Conservation (phyloP, 1,140 invertebrate genomes). For the Euborellia annulipes region DNA sequence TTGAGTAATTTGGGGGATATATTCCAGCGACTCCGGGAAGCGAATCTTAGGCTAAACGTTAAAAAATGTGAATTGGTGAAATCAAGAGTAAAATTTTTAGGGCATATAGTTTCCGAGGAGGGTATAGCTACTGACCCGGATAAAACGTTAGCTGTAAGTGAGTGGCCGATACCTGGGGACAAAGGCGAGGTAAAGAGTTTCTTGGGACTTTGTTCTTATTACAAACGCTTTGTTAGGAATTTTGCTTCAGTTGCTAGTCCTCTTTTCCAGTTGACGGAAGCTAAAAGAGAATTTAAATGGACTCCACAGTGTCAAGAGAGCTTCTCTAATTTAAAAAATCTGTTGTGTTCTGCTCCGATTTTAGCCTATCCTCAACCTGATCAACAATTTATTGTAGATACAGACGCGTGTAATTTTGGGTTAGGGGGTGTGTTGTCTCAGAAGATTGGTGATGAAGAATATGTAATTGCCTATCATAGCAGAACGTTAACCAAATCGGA, state of each 20-base stretch:
- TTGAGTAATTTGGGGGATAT: no score
- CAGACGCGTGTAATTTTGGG: slow-evolving; percentile 5
- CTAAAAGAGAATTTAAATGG: neutral
- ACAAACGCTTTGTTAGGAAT: slow-evolving; percentile 1
- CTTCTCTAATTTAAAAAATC: slow-evolving; percentile 5
- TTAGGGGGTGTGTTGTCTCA: slow-evolving; percentile 6
- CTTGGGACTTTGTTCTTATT: slow-evolving; percentile 17
- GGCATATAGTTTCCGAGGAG: slow-evolving; percentile 15
- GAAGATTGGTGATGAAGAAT: no score
- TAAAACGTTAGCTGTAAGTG: slow-evolving; percentile 14
- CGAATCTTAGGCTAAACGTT: slow-evolving; percentile 18
- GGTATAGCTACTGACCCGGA: slow-evolving; percentile 17
- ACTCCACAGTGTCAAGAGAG: neutral
- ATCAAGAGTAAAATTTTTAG: slow-evolving; percentile 17
- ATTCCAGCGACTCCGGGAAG: no score
- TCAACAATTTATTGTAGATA: slow-evolving; percentile 5
- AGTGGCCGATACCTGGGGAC: slow-evolving; percentile 14
- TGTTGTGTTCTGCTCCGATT: neutral
- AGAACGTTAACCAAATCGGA: slow-evolving; percentile 11
- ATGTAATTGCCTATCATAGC: slow-evolving; percentile 3
- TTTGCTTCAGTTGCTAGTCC: slow-evolving; percentile 3
- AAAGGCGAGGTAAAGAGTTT: slow-evolving; percentile 14
- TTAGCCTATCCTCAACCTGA: slow-evolving; percentile 6
- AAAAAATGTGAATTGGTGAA: slow-evolving; percentile 21
- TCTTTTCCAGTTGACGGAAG: neutral